Conservation (phyloP, 2,888 invertebrate species). For the Doris montereyensis region DNA sequence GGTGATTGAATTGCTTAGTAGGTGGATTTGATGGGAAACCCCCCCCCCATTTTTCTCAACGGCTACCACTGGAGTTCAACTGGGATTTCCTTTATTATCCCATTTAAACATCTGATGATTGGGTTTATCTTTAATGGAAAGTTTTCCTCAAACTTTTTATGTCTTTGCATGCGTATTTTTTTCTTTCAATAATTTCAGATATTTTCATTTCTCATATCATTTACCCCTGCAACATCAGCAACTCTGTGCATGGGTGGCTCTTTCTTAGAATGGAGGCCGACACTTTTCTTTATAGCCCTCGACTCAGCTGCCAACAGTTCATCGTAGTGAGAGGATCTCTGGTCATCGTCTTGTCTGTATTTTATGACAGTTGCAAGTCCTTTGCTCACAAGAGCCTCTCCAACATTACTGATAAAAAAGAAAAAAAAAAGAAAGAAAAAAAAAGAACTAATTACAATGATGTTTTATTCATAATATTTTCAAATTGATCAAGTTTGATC, state of each 20-base stretch:
- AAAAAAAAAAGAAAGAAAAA: not conserved
- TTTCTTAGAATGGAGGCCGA: conserved; percentile 77
- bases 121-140: too few relatives aligned
- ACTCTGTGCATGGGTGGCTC: conserved; percentile 87
- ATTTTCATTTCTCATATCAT: too few relatives aligned
- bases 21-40: too few relatives aligned
- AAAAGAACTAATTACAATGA: not conserved
- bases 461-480: not conserved
- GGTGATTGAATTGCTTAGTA: too few relatives aligned
- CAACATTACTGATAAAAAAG: conserved; percentile 83
- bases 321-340: conserved; percentile 94
- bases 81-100: too few relatives aligned
- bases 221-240: conserved; percentile 84
- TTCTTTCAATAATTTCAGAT: too few relatives aligned
- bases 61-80: too few relatives aligned
- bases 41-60: too few relatives aligned
- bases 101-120: too few relatives aligned
- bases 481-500: not conserved
- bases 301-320: conserved; percentile 92
- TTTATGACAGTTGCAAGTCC: conserved; percentile 94
- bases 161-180: too few relatives aligned
- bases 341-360: conserved; percentile 96
- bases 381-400: conserved; percentile 92
- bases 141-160: too few relatives aligned
- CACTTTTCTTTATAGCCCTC: conserved; percentile 86